Conservation (phyloP, 2,797 vertebrate species). For the Nannoperca australis region DNA sequence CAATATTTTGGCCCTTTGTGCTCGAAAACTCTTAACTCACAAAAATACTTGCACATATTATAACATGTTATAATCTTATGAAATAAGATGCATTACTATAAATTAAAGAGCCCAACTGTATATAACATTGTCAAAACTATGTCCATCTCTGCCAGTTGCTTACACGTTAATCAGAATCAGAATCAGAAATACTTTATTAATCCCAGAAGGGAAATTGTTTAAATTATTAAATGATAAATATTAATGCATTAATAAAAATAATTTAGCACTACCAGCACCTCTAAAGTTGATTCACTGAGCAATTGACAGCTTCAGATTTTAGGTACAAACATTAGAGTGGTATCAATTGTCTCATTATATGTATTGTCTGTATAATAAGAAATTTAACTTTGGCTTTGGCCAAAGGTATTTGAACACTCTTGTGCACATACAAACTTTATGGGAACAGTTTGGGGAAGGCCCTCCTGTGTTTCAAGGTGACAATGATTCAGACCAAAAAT, state of each 20-base stretch:
- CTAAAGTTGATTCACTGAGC: neutral
- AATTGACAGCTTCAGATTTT: neutral
- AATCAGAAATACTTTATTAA: too few species aligned
- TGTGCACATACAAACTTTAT: neutral
- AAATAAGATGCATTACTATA: neutral
- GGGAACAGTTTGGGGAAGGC: neutral
- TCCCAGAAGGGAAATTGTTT: too few species aligned
- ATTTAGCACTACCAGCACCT: neutral
- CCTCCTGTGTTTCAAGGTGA: neutral
- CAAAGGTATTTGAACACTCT: neutral
- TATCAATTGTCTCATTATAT: neutral
- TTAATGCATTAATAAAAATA: too few species aligned
- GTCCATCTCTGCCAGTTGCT: neutral
- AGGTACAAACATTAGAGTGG: neutral
- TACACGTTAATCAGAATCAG: too few species aligned
- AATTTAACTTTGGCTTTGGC: neutral
- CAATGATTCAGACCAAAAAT: neutral
- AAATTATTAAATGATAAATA: too few species aligned
- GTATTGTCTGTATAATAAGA: too few species aligned
- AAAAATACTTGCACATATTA: neutral
- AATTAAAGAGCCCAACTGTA: neutral
- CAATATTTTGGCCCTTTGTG: conserved; percentile 6
- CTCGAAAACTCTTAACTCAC: neutral
- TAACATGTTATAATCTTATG: neutral
- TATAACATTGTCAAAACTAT: neutral